phyloP scores from a whole-genome alignment of 2,113 vertebrate genomes.

The Ursus arctos region DNA sequence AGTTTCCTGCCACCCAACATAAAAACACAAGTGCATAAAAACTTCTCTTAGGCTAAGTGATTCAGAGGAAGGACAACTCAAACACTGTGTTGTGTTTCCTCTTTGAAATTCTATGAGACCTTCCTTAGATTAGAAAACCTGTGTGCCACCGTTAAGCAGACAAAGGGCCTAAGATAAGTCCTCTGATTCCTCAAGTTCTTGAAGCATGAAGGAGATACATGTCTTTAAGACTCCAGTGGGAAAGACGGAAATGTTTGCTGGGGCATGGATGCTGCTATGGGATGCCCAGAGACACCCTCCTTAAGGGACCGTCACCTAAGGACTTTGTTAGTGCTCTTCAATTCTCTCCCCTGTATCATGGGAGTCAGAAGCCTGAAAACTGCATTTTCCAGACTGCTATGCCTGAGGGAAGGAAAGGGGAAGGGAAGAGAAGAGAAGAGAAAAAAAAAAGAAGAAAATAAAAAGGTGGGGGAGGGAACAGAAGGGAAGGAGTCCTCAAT shows the following conservation, averaged over 20 bases:
- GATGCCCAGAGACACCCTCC: not conserved
- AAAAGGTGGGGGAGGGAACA: too few relatives aligned
- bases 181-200: not conserved
- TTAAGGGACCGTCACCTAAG: not conserved
- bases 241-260: not conserved
- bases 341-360: not conserved
- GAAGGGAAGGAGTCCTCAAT: not conserved
- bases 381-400: not conserved
- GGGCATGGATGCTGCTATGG: not conserved
- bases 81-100: not conserved
- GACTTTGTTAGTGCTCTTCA: not conserved
- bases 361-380: not conserved
- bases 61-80: not conserved
- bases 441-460: not conserved
- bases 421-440: not conserved
- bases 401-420: not conserved
- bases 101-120: not conserved
- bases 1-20: not conserved
- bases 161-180: not conserved
- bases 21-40: not conserved
- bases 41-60: not conserved
- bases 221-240: not conserved
- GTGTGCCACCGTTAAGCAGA: not conserved
- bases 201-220: not conserved
- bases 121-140: not conserved